Conservation (phyloP, 2,888 invertebrate genomes). For the Nowickia ferox region DNA sequence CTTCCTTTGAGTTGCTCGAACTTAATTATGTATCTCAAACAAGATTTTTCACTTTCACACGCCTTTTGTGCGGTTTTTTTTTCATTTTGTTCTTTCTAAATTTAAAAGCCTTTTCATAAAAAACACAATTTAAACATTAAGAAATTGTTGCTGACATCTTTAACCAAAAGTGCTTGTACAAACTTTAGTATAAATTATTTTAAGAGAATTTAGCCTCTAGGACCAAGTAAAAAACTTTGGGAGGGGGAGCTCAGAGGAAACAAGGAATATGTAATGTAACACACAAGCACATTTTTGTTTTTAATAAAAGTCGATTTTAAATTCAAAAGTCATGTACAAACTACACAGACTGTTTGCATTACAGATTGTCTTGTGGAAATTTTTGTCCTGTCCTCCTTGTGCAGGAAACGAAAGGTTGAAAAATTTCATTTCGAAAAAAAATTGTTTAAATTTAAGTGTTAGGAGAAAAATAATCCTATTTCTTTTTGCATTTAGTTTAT, state of each 20-base stretch:
- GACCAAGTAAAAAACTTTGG: not conserved
- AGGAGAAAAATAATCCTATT: constrained; percentile 38
- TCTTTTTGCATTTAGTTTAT: not conserved
- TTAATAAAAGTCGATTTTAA: not conserved
- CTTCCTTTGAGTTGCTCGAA: too few relatives aligned
- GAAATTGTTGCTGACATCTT: constrained; percentile 7
- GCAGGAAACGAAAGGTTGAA: not conserved
- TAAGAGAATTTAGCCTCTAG: constrained; percentile 5
- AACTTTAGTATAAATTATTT: constrained; percentile 12
- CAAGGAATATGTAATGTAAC: not conserved
- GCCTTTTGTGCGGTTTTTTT: not conserved
- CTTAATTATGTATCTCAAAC: too few relatives aligned
- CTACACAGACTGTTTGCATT: not conserved
- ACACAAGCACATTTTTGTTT: not conserved
- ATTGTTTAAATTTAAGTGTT: constrained; percentile 29
- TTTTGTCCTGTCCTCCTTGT: constrained; percentile 9
- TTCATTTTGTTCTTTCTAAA: not conserved
- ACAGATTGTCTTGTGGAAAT: not conserved
- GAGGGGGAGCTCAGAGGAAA: not conserved
- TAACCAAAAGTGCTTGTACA: not conserved
- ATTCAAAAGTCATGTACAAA: constrained; percentile 55
- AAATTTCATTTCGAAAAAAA: not conserved
- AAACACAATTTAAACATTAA: constrained; percentile 1
- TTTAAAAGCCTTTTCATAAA: not conserved
- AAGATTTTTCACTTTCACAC: not conserved